phyloP scores from a whole-genome alignment of 2,797 vertebrate genomes.

The Eleutherodactylus coqui region DNA sequence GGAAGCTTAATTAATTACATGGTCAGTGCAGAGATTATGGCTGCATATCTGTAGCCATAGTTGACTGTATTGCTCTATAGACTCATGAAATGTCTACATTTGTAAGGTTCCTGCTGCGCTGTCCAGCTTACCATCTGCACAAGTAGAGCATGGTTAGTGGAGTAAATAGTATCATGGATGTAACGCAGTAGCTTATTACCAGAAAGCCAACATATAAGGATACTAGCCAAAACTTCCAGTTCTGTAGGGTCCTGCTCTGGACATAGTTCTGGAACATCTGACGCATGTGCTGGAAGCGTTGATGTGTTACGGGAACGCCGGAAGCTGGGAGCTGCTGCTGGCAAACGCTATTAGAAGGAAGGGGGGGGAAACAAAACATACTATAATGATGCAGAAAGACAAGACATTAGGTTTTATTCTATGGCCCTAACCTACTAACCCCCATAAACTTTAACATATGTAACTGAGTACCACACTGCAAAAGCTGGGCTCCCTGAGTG shows the following conservation, averaged over 20 bases:
- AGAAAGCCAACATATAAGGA: slow-evolving; percentile 74
- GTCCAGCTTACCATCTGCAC: not conserved
- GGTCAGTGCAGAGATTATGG: too few relatives aligned
- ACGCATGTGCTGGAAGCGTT: slow-evolving; percentile 94
- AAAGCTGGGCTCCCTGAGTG: too few relatives aligned
- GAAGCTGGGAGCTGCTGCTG: slow-evolving; percentile 96
- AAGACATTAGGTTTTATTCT: too few relatives aligned
- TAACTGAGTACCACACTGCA: too few relatives aligned
- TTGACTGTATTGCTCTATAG: not conserved
- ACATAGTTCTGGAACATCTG: slow-evolving; percentile 93
- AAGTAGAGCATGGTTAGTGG: not conserved
- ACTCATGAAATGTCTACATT: not conserved
- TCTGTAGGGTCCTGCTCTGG: slow-evolving; percentile 86
- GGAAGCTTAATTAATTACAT: too few relatives aligned
- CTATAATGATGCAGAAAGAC: too few relatives aligned
- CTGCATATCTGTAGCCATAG: not conserved
- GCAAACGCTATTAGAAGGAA: slow-evolving; percentile 80
- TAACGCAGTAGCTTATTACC: not conserved
- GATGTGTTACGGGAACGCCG: slow-evolving; percentile 93
- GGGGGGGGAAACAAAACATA: not conserved
- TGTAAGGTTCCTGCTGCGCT: not conserved
- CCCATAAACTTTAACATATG: not conserved
- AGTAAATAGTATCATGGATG: not conserved
- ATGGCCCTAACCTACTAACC: not conserved
- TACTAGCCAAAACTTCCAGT: slow-evolving; percentile 99